Evolutionary conservation across 2,797 vertebrate genomes (phyloP).

Genomic region (Nannoperca obscura): DNA sequence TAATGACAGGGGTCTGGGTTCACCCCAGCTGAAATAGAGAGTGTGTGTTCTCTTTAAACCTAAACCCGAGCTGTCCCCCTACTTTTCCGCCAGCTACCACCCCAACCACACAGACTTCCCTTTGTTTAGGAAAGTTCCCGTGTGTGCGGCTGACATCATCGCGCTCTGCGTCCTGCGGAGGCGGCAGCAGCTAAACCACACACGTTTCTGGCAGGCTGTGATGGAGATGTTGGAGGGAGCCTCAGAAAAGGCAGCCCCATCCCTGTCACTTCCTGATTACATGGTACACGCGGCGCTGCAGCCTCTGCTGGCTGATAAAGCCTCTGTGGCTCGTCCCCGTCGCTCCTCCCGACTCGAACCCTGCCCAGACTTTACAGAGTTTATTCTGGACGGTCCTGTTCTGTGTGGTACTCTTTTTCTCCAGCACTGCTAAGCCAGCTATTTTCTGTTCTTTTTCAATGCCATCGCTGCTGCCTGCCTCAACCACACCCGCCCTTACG

Average conservation of each 20-base stretch:
- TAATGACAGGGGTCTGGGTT: slow-evolving; percentile 76
- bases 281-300: slow-evolving; percentile 51
- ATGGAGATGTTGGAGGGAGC: slow-evolving; percentile 73
- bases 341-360: slow-evolving; percentile 59
- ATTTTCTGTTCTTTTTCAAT: slow-evolving; percentile 76
- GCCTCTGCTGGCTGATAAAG: slow-evolving; percentile 58
- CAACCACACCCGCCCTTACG: slow-evolving; percentile 73
- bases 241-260: slow-evolving; percentile 71
- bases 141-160: slow-evolving; percentile 85
- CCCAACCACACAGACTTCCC: slow-evolving; percentile 84
- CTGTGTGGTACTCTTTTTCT: slow-evolving; percentile 51
- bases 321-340: slow-evolving; percentile 45
- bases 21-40: slow-evolving; percentile 69
- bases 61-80: slow-evolving; percentile 45
- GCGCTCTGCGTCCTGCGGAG: slow-evolving; percentile 70
- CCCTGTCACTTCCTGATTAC: slow-evolving; percentile 79
- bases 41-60: slow-evolving; percentile 69
- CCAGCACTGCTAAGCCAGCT: slow-evolving; percentile 52
- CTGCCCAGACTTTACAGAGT: slow-evolving; percentile 62
- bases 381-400: slow-evolving; percentile 73
- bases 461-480: slow-evolving; percentile 61
- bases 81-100: slow-evolving; percentile 73
- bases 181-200: slow-evolving; percentile 78
- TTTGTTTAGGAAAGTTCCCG: slow-evolving; percentile 87
- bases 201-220: slow-evolving; percentile 81